Evolutionary conservation across 2,113 vertebrate species (phyloP), one percentile per base, ranked within the genome.

Genomic region (Ursus arctos): DNA sequence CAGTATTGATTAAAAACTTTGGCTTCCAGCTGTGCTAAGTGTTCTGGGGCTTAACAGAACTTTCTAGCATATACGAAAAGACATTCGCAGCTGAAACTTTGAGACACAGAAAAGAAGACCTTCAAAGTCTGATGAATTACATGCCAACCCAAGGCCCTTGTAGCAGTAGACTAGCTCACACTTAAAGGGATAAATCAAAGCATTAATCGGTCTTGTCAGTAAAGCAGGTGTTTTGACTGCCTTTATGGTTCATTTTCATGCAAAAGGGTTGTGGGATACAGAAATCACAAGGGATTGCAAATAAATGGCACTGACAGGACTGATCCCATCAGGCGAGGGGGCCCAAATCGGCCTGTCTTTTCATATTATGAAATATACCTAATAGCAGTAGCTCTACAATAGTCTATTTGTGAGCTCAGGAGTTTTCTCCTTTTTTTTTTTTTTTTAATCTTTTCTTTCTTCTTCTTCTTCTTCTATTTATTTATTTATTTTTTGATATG

Each of bases 211-310:
- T 95, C 96, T 98, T 99, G 99, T 99, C 99, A 98, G 95, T 51
- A 98, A 99, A 99, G 99, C 99, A 99, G 99, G 99, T 99, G 99
- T 99, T 99, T 99, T 98, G 98, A 99, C 98, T 98, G 99, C 97
- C 96, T 99, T 98, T 98, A 95, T 95, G 98, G 97, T 98, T 99
- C 98, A 99, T 99, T 99, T 99, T 99, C 98, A 99, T 99, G 99
- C 98, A 99, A 99, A 99, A 97, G 85, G 81, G 88, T 95, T 98
- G 97, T 89, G 97, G 97, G 98, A 98, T 95, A 98, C 98, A 99
- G 98, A 99, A 99, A 99, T 99, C 99, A 98, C 9, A 92, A 96
- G 98, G 98, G 98, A 99, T 98, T 99, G 98, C 97, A 98, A 98
- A 98, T 99, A 99, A 99, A 98, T 98, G 98, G 98, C 98, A 94